Conservation (phyloP, 2,797 vertebrate species). For the Trichosurus vulpecula region DNA sequence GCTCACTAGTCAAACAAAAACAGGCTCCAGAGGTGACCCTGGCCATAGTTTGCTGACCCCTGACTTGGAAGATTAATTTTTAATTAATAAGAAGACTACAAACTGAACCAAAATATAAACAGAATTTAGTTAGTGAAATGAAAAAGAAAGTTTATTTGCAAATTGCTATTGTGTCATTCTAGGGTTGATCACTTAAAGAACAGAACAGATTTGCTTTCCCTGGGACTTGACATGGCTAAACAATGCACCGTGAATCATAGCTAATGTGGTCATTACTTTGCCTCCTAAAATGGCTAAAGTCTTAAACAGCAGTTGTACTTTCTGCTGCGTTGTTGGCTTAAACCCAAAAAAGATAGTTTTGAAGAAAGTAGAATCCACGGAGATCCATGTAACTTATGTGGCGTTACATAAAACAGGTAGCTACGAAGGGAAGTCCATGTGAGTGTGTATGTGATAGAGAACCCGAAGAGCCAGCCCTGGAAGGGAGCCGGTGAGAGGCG, state of each 20-base stretch:
- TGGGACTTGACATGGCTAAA: background rate
- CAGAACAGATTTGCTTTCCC: background rate
- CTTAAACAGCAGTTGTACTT: constrained; percentile 23
- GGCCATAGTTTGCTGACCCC: background rate
- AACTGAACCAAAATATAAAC: background rate
- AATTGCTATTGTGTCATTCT: background rate
- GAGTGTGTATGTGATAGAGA: background rate
- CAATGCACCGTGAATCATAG: background rate
- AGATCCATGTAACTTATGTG: background rate
- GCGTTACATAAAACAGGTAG: constrained; percentile 51
- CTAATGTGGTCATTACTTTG: constrained; percentile 11
- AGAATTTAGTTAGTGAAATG: background rate
- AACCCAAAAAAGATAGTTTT: constrained; percentile 36
- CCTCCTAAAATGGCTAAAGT: background rate
- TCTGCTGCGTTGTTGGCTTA: constrained; percentile 61
- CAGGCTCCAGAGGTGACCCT: background rate
- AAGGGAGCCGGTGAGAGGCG: background rate
- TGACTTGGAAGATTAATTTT: constrained; percentile 9
- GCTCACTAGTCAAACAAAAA: background rate
- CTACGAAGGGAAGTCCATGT: background rate
- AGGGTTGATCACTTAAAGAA: constrained; percentile 13
- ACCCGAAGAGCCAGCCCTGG: background rate
- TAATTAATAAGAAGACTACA: background rate
- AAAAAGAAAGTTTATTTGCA: background rate
- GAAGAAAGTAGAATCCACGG: constrained; percentile 22